Conservation (phyloP, 1,140 invertebrate genomes). For the Anthonomus grandis region DNA sequence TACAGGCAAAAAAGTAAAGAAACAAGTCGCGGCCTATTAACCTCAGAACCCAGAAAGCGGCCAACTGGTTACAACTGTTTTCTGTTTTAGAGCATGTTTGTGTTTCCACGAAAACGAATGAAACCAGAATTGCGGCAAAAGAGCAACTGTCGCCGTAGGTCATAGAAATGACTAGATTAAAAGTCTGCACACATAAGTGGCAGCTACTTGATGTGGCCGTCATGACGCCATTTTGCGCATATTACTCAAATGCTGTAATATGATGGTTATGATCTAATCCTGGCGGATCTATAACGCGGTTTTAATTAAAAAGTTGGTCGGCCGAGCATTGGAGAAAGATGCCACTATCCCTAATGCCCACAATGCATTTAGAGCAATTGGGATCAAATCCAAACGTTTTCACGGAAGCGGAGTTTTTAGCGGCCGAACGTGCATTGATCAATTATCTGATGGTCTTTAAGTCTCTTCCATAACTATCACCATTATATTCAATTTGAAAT, state of each 20-base stretch:
- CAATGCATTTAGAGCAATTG: conserved; percentile 36
- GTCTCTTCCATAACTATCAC: too few species aligned
- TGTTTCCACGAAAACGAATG: conserved; percentile 40
- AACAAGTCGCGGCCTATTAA: conserved; percentile 45
- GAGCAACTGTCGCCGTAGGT: conserved; percentile 17
- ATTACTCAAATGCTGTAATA: conserved; percentile 45
- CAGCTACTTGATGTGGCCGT: conserved; percentile 43
- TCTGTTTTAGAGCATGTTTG: conserved; percentile 46
- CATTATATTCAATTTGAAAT: not conserved
- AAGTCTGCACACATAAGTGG: conserved; percentile 36
- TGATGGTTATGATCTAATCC: conserved; percentile 12
- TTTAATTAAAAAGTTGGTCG: conserved; percentile 40
- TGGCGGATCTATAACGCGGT: conserved; percentile 30
- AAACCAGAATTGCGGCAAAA: conserved; percentile 33
- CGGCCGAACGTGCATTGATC: too few species aligned
- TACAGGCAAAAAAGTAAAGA: conserved; percentile 40
- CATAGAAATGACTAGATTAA: conserved; percentile 38
- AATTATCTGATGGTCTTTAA: too few species aligned
- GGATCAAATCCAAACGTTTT: not conserved
- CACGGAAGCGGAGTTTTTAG: not conserved
- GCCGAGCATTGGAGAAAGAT: conserved; percentile 34
- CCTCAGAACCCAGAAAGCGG: conserved; percentile 45
- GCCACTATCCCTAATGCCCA: conserved; percentile 35
- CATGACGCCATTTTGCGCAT: conserved; percentile 31
- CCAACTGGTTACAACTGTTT: too few species aligned